Evolutionary conservation across 2,113 vertebrate species (phyloP).

Genomic region (Malaclemys terrapin): DNA sequence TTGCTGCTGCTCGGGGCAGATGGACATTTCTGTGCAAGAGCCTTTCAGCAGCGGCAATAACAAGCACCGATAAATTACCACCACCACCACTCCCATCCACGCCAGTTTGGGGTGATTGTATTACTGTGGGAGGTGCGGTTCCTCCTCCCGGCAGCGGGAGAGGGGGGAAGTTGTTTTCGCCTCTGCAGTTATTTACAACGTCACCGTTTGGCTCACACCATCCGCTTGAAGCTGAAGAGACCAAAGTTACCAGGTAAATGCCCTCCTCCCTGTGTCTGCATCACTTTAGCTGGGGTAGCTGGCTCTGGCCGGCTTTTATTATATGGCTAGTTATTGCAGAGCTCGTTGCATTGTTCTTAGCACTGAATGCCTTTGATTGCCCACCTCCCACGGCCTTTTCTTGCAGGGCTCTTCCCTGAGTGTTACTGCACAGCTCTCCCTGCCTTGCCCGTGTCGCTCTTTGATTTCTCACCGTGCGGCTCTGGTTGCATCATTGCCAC

Average conservation of each 20-base stretch:
- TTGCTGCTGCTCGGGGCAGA: background rate
- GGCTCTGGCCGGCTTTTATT: background rate
- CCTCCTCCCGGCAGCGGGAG: slow-evolving; percentile 17
- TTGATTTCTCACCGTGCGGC: background rate
- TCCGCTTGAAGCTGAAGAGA: slow-evolving; percentile 18
- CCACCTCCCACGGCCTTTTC: background rate
- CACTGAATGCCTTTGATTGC: background rate
- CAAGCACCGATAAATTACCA: background rate
- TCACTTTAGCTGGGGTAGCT: background rate
- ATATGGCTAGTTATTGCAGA: background rate
- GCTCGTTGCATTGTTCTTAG: slow-evolving; percentile 16
- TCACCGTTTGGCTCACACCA: slow-evolving; percentile 1
- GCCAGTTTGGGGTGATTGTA: background rate
- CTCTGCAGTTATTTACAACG: slow-evolving; percentile 12
- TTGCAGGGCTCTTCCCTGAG: background rate
- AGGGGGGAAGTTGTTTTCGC: slow-evolving; percentile 34
- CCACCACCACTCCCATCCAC: background rate
- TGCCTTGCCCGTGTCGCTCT: background rate
- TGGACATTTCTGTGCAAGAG: background rate
- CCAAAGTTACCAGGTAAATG: slow-evolving; percentile 69
- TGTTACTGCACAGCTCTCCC: accelerated
- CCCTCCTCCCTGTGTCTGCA: background rate
- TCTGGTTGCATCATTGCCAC: background rate
- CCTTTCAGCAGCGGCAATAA: background rate
- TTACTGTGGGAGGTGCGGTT: background rate